A percentile compares a stretch with the other conserved stretches of the same genome.
phyloP scores from a whole-genome alignment of 2,888 invertebrate genomes.

The Dromius quadrimaculatus region DNA sequence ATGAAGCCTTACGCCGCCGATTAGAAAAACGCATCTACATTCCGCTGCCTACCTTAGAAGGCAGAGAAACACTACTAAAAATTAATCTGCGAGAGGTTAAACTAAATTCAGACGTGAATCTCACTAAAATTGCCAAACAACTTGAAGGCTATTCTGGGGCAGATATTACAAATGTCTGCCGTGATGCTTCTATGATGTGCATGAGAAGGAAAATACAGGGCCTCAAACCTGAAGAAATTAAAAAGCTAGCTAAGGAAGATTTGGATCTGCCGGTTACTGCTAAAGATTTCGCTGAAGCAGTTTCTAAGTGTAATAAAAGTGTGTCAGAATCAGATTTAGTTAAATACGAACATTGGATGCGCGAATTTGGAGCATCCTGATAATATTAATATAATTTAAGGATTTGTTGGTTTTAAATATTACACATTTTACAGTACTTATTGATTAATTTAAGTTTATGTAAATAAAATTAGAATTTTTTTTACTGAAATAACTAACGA shows the following conservation, averaged over 20 bases:
- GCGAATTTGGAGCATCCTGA: conserved; percentile 94
- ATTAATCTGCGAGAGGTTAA: conserved; percentile 92
- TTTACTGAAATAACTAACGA: no score
- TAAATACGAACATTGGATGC: conserved; percentile 98
- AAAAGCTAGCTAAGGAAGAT: conserved; percentile 94
- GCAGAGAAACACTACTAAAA: conserved; percentile 85
- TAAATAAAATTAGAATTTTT: no score
- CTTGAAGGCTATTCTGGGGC: conserved; percentile 97
- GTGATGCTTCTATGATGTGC: conserved; percentile 99
- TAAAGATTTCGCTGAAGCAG: conserved; percentile 92
- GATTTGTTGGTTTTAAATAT: no score
- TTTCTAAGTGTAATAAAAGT: conserved; percentile 94
- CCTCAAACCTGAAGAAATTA: conserved; percentile 92
- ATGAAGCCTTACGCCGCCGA: conserved; percentile 93
- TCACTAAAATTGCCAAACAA: conserved; percentile 84
- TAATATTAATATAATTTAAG: conserved; percentile 61
- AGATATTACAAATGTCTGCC: conserved; percentile 99
- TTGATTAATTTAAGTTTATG: no score
- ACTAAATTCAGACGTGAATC: conserved; percentile 84
- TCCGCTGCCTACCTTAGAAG: conserved; percentile 90
- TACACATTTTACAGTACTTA: no score
- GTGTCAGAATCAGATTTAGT: conserved; percentile 94
- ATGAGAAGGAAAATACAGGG: conserved; percentile 96
- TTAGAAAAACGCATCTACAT: conserved; percentile 98
- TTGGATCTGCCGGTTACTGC: conserved; percentile 93